These are phyloP conservation scores for Papilio xuthus DNA, from an alignment of 1,140 invertebrate species.

Conservation along the genomic window DNA sequence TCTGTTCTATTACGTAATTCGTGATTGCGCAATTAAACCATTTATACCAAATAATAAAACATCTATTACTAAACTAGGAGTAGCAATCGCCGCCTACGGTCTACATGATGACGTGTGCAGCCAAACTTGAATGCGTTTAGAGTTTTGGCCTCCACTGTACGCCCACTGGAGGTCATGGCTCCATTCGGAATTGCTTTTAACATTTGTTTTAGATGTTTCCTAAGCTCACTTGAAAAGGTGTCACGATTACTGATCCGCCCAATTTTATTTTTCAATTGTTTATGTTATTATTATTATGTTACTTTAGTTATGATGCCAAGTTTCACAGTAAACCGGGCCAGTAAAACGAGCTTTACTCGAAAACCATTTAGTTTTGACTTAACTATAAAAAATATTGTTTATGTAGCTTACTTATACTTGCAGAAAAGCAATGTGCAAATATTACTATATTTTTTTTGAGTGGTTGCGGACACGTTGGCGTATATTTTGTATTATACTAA, in stretches of 20 bases:
- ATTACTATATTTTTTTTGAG: background rate
- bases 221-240: slow-evolving; percentile 36
- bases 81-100: slow-evolving; percentile 58
- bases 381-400: no score
- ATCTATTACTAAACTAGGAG: slow-evolving; percentile 47
- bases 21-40: slow-evolving; percentile 40
- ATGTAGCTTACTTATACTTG: no score
- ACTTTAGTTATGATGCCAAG: background rate
- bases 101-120: slow-evolving; percentile 43
- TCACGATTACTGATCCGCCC: background rate
- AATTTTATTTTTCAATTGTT: background rate
- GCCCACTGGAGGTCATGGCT: slow-evolving; percentile 48
- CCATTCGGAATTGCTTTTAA: slow-evolving; percentile 31
- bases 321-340: no score
- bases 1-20: background rate
- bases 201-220: slow-evolving; percentile 36
- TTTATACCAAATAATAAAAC: slow-evolving; percentile 19
- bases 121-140: slow-evolving; percentile 48
- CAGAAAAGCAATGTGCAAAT: background rate
- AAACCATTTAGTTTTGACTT: no score
- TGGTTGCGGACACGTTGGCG: background rate
- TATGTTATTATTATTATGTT: background rate
- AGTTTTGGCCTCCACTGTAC: slow-evolving; percentile 70
- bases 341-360: no score
- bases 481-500: background rate